These are phyloP conservation scores for Rousettus leschenaultii DNA, from an alignment of 2,113 vertebrate species.

Conservation along the genomic window DNA sequence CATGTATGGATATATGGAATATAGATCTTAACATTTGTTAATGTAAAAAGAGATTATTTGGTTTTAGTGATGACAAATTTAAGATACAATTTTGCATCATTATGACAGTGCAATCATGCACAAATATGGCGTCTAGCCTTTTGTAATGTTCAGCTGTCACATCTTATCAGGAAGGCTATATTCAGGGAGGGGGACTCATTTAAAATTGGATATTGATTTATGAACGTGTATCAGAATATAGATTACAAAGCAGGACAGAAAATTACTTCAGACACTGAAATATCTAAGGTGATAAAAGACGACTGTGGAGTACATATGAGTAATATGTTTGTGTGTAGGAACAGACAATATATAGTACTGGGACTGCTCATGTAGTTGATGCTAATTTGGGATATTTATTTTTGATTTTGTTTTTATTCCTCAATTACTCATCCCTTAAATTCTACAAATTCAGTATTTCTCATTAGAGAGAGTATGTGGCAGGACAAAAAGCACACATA, in stretches of 20 bases:
- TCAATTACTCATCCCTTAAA: not conserved
- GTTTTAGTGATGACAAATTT: not conserved
- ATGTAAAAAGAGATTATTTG: not conserved
- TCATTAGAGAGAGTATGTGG: not conserved
- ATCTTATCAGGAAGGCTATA: not conserved
- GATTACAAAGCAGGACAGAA: not conserved
- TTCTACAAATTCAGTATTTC: not conserved
- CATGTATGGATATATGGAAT: not conserved
- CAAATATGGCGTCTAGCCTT: not conserved
- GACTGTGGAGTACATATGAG: not conserved
- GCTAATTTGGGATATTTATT: not conserved
- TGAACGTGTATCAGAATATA: not conserved
- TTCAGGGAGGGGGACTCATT: not conserved
- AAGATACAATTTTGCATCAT: not conserved
- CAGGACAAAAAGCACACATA: not conserved
- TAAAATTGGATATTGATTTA: not conserved
- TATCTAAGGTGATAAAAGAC: not conserved
- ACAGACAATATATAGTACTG: not conserved
- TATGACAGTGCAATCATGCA: not conserved
- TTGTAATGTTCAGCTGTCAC: not conserved
- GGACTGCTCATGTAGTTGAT: not conserved
- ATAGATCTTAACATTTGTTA: not conserved
- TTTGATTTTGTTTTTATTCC: not conserved
- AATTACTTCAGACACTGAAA: not conserved
- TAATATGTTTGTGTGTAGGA: not conserved